Base-by-base conservation (phyloP, 2,797 vertebrate species). In the Danio choprae region DNA sequence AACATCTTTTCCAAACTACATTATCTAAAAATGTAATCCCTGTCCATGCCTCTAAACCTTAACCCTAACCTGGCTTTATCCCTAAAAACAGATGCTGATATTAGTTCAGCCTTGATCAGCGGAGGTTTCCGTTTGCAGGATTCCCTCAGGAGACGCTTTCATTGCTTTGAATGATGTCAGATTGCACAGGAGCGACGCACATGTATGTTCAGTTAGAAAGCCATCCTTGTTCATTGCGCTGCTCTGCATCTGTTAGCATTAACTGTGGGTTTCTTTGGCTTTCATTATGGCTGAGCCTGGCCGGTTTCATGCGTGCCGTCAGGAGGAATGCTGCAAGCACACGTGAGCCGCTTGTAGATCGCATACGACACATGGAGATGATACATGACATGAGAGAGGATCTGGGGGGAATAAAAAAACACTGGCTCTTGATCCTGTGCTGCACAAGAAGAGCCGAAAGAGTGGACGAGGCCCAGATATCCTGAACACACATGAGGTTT, bases 211-310 rank as follows among this genome's bases (percentile, higher is more conserved):
- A 65, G 5, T 56, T 65, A 62, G 16, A 18, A 67, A 53, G 44
- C 43, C 0, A 40, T 58, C 15, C 48, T 4, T 67, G 7, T 65
- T 56, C 41, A 40, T 55, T 55, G 38, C 18, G 20, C 22, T 44
- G 79, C 84, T 84, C 89, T 89, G 86, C 62, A 43, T 83, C 60
- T 68, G 67, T 73, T 44, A 64, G 50, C 55, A 22, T 79, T 68
- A 64, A 53, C 29, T 20, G 40, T 59, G 51, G 20, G n/a, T 15
- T 70, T 75, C 65, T 85, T 90, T 85, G 87, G 88, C 83, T 58
- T 82, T 81, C 78, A 63, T 59, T 84, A 81, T 51, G 41, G 18
- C 51, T 46, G 58, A 76, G 81, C 79, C 53, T 5, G 48, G 12
- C 40, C 22, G 1, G 38, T 74, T 78, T 82, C 53, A 74, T 79